phyloP scores from a whole-genome alignment of 1,140 invertebrate species.

The Contarinia nasturtii region DNA sequence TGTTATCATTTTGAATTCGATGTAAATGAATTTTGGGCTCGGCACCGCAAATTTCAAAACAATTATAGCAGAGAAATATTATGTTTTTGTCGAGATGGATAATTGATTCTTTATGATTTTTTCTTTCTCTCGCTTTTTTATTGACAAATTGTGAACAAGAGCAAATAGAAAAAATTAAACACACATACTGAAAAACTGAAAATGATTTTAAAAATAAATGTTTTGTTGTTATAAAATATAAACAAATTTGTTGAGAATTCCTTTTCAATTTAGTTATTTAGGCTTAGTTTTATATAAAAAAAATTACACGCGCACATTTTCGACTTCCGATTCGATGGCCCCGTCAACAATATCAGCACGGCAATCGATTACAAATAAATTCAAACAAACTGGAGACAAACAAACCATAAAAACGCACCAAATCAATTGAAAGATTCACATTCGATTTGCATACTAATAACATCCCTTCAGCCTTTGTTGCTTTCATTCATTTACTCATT shows the following conservation, averaged over 20 bases:
- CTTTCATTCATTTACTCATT: too few relatives aligned
- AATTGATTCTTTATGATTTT: neutral
- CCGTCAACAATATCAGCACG: too few relatives aligned
- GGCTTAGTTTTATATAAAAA: neutral
- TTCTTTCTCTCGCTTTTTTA: neutral
- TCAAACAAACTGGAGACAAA: neutral
- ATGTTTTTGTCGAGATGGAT: slow-evolving; percentile 1
- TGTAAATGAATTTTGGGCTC: too few relatives aligned
- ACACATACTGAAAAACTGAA: slow-evolving; percentile 12
- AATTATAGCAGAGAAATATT: neutral
- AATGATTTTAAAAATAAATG: slow-evolving; percentile 10
- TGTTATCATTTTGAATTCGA: too few relatives aligned
- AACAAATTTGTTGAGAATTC: neutral
- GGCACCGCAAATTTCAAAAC: too few relatives aligned
- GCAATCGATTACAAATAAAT: too few relatives aligned
- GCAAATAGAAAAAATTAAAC: slow-evolving; percentile 7
- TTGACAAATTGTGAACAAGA: too few relatives aligned
- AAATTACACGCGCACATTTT: neutral
- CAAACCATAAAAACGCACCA: neutral
- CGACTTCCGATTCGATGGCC: too few relatives aligned
- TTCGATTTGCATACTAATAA: neutral
- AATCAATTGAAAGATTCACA: neutral
- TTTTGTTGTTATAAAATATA: slow-evolving; percentile 7
- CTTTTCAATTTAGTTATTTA: neutral
- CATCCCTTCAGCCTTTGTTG: neutral